These are phyloP conservation scores for Tricholaema leucomelas DNA, from an alignment of 2,113 vertebrate species.

Conservation along the genomic window DNA sequence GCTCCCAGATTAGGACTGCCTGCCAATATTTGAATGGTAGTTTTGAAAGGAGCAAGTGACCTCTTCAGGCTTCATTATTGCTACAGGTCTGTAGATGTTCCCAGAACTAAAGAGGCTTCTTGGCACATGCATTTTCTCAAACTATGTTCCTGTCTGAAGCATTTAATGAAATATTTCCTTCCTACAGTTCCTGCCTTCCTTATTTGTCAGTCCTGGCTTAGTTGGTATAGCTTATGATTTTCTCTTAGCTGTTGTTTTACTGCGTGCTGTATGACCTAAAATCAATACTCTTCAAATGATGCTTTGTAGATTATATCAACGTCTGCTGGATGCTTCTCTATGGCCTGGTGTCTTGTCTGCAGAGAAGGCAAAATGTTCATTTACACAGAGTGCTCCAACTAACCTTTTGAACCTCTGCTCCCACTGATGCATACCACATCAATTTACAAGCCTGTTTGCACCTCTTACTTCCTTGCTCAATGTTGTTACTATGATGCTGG, in stretches of 20 bases:
- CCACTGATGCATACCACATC: neutral
- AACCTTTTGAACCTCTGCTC: neutral
- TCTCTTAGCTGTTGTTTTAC: neutral
- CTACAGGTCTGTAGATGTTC: neutral
- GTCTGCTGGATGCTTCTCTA: neutral
- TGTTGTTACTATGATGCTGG: rapidly evolving
- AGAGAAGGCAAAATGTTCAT: neutral
- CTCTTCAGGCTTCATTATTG: neutral
- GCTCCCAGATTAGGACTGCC: neutral
- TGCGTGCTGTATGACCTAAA: neutral
- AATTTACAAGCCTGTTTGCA: neutral
- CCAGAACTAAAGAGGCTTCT: neutral
- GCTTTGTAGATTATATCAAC: neutral
- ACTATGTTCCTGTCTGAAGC: neutral
- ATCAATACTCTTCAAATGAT: neutral
- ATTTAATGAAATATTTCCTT: neutral
- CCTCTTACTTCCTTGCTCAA: neutral
- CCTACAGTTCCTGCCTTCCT: neutral
- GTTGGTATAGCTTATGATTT: neutral
- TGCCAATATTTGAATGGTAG: neutral
- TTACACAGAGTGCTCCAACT: neutral
- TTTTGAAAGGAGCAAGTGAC: neutral
- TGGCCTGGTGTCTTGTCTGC: neutral
- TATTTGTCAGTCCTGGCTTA: neutral
- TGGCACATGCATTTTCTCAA: neutral